phyloP scores from a whole-genome alignment of 64 coral and sea anemone species.

The Hydrozoanthus tunicans region DNA sequence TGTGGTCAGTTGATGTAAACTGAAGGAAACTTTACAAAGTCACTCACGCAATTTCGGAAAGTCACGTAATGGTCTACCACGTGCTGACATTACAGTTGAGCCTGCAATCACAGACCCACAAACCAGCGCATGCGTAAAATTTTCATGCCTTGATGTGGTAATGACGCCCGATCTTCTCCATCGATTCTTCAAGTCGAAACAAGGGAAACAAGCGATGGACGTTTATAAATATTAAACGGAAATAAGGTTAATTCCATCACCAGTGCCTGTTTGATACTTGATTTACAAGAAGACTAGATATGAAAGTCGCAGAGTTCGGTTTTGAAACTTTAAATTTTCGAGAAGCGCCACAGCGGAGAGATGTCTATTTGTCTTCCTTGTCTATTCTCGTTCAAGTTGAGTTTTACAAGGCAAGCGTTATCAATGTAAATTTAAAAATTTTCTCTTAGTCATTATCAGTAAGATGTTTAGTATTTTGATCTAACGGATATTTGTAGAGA shows the following conservation, averaged over 20 bases:
- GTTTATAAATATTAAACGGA: not conserved
- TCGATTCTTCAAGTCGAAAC: too few species aligned
- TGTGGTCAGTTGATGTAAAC: not conserved
- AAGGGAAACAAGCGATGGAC: not conserved
- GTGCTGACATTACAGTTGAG: not conserved
- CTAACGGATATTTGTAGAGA: too few species aligned
- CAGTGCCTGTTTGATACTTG: not conserved
- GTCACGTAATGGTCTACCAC: not conserved
- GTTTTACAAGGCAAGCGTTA: too few species aligned
- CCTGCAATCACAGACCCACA: not conserved
- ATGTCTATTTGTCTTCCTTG: not conserved
- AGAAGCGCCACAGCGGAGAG: not conserved
- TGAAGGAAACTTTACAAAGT: not conserved
- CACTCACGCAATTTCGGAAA: not conserved
- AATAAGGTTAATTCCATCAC: conserved; percentile 13
- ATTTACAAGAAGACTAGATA: not conserved
- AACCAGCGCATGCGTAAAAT: not conserved
- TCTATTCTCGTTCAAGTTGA: not conserved
- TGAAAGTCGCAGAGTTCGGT: too few species aligned
- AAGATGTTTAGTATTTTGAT: too few species aligned
- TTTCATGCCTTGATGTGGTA: too few species aligned
- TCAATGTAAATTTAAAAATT: too few species aligned
- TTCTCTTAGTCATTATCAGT: too few species aligned
- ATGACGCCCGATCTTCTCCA: too few species aligned
- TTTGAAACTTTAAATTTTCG: conserved; percentile 1